A percentile compares a stretch with the other conserved stretches of the same genome.
Conservation (phyloP, 2,888 invertebrate species). For the Lingula anatina region DNA sequence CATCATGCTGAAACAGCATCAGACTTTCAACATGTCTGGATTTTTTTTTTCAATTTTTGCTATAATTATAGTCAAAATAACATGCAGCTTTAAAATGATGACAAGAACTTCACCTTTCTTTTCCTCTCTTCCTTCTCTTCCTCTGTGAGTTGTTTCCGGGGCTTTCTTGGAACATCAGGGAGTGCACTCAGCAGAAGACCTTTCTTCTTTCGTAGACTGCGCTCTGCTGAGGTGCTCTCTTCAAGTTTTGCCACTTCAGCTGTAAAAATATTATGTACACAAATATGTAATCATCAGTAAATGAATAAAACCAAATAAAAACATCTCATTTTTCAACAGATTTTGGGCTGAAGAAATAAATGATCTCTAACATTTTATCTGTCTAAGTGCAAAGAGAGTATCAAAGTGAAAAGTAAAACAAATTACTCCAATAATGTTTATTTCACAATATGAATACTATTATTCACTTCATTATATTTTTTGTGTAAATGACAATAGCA, state of each 20-base stretch:
- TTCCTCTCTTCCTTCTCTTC: conserved; percentile 41
- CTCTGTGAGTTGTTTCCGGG: conserved; percentile 33
- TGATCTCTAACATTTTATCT: no score
- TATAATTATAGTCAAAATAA: background rate
- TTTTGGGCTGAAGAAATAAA: no score
- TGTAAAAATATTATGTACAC: no score
- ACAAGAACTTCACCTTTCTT: conserved; percentile 24
- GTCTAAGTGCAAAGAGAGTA: no score
- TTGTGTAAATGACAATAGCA: no score
- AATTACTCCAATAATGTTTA: no score
- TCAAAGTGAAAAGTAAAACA: no score
- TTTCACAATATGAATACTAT: no score
- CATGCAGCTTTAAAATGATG: background rate
- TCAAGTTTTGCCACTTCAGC: conserved; percentile 19
- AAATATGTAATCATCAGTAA: no score
- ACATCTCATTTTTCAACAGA: no score
- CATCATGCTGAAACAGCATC: background rate
- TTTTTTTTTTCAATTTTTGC: background rate
- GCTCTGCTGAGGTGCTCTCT: conserved; percentile 15
- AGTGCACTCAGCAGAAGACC: conserved; percentile 15
- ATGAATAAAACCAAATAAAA: no score
- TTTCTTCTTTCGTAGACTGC: conserved; percentile 17
- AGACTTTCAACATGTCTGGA: background rate
- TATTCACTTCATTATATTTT: no score
- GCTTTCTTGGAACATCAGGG: conserved; percentile 24